A percentile compares a stretch with the other conserved stretches of the same genome.
These are phyloP conservation scores for Notocelia uddmanniana DNA, from an alignment of 2,888 invertebrate genomes.

Conservation along the genomic window DNA sequence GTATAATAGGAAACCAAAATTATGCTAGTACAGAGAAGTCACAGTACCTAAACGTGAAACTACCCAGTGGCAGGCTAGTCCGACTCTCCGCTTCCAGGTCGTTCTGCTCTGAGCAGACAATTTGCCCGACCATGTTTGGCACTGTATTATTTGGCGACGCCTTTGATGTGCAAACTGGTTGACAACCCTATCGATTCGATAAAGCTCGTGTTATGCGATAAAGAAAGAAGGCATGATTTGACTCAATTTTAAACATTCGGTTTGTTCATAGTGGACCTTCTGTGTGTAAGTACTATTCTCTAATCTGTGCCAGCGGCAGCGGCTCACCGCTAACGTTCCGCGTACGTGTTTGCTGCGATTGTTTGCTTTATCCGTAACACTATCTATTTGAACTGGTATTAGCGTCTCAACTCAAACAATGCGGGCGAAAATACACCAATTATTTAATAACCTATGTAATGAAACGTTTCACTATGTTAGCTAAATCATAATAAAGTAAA, in stretches of 20 bases:
- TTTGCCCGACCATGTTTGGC: no score
- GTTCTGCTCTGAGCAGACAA: no score
- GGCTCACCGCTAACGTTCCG: constrained; percentile 4
- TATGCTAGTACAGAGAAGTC: no score
- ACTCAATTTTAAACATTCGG: background rate
- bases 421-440: constrained; percentile 50
- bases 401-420: constrained; percentile 60
- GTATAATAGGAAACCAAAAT: no score
- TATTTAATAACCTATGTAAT: constrained; percentile 27
- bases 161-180: no score
- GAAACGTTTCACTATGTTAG: background rate
- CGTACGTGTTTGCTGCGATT: constrained; percentile 53
- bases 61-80: no score
- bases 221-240: no score
- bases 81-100: no score
- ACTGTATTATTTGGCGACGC: no score
- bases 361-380: constrained; percentile 70
- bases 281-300: background rate
- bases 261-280: background rate
- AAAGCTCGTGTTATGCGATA: no score
- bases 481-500: background rate
- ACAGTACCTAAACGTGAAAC: no score
- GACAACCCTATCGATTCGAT: no score
- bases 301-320: background rate
- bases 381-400: constrained; percentile 73